A percentile compares a stretch with the other conserved stretches of the same genome.
Conservation (phyloP, 2,113 vertebrate genomes). For the Ranitomeya variabilis region DNA sequence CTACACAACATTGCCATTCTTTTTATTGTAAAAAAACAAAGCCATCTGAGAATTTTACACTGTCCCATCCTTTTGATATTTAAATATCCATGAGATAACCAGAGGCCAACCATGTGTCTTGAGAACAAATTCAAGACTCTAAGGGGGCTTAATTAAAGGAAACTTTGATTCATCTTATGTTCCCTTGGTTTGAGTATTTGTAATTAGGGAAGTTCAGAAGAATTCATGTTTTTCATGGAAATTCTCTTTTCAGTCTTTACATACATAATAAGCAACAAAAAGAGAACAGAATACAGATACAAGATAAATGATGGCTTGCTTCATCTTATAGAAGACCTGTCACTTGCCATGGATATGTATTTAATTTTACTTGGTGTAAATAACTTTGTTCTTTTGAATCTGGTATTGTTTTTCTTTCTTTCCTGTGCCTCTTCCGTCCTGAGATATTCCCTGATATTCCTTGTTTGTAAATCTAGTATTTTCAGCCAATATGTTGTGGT, state of each 20-base stretch:
- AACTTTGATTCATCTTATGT: conserved; percentile 18
- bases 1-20: background rate
- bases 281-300: background rate
- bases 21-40: background rate
- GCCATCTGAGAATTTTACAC: background rate
- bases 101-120: background rate
- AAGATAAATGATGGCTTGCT: background rate
- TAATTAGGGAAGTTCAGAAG: background rate
- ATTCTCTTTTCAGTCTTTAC: background rate
- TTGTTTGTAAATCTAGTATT: no score
- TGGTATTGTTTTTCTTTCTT: no score
- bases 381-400: no score
- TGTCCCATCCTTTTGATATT: conserved; percentile 14
- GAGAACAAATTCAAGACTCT: background rate
- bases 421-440: no score
- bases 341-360: no score
- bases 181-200: background rate
- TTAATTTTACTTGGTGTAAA: no score
- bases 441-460: no score
- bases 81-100: conserved; percentile 20
- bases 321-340: background rate
- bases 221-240: background rate
- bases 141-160: conserved; percentile 24
- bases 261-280: background rate
- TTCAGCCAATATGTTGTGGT: no score